A percentile compares a stretch with the other conserved stretches of the same genome.
Evolutionary conservation across 2,113 vertebrate species (phyloP).

Genomic region (Nerophis lumbriciformis): DNA sequence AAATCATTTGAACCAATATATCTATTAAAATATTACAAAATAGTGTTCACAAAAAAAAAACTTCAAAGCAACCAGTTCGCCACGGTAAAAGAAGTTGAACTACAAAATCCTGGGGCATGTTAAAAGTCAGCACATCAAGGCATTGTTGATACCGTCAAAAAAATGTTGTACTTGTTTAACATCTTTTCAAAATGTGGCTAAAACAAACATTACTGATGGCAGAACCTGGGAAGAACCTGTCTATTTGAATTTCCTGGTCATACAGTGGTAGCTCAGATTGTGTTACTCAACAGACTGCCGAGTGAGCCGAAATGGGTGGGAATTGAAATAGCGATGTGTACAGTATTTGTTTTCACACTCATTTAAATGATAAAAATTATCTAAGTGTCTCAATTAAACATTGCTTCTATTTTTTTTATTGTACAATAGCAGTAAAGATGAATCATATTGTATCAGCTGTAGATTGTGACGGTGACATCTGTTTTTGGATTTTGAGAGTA

Average conservation of each 20-base stretch:
- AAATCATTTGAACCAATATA: no score
- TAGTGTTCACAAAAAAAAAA: neutral
- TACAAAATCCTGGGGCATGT: conserved; percentile 7
- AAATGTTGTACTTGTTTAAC: conserved; percentile 35
- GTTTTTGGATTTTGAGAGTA: neutral
- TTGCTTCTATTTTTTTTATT: no score
- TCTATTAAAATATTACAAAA: no score
- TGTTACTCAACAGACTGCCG: conserved; percentile 30
- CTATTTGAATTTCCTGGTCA: conserved; percentile 62
- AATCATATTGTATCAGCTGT: no score
- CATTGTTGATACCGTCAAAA: conserved; percentile 15
- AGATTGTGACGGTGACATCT: no score
- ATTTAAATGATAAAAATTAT: no score
- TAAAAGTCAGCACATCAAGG: neutral
- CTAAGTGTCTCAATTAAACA: no score
- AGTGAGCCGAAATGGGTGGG: conserved; percentile 52
- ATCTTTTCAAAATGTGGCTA: conserved; percentile 44
- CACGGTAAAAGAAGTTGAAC: neutral
- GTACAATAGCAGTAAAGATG: neutral
- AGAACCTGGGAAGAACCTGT: conserved; percentile 55
- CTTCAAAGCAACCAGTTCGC: neutral
- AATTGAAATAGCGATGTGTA: conserved; percentile 41
- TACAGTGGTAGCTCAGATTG: conserved; percentile 50
- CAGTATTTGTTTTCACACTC: no score
- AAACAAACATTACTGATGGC: conserved; percentile 57